Evolutionary conservation across 2,113 vertebrate species (phyloP), one percentile per base, ranked within the genome.

Genomic region (Perca flavescens): DNA sequence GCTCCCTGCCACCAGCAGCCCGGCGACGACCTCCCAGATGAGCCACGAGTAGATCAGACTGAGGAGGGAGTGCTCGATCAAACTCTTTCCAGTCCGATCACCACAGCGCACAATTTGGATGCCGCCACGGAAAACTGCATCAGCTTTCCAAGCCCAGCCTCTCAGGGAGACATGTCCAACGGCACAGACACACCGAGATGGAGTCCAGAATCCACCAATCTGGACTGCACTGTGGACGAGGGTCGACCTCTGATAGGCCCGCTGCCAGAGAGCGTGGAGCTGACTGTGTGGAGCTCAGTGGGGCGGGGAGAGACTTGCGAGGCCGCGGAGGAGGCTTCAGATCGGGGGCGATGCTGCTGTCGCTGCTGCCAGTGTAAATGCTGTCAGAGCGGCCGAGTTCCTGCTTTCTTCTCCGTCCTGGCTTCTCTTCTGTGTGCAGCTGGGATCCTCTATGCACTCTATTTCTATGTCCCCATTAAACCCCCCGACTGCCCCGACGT

Each of bases 401-500:
- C 90, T 0, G 95, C 94, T 6, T 74, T 94, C 74, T 63, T 91
- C 52, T 95, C 94, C 0, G 89, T 88, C 50, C 78, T 95, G 73
- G 90, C 93, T 6, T 93, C 95, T 22, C 84, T 96, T 13, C 87
- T 96, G 19, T 88, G 93, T 6, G 86, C 92, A 0, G 89, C 91
- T 0, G 93, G 93, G 77, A 79, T 95, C 61, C 80, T 96, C 83
- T 95, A 95, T 58, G 93, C 86, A 47, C 89, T 94, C 82, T 94
- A 95, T 84, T 89, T 92, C 84, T 90, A 94, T 14, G 88, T 95
- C 50, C 95, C 94, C 43, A 74, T 95, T 4, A 90, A 89, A 62
- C 87, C 89, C 9, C 95, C 94, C 0, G 73, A 90, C 72, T 93
- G 92, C 69, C 88, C 92, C 2, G 93, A 95, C 36, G n/a, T 78